Evolutionary conservation across 2,113 vertebrate species (phyloP).

Genomic region (Melanostigma gelatinosum): DNA sequence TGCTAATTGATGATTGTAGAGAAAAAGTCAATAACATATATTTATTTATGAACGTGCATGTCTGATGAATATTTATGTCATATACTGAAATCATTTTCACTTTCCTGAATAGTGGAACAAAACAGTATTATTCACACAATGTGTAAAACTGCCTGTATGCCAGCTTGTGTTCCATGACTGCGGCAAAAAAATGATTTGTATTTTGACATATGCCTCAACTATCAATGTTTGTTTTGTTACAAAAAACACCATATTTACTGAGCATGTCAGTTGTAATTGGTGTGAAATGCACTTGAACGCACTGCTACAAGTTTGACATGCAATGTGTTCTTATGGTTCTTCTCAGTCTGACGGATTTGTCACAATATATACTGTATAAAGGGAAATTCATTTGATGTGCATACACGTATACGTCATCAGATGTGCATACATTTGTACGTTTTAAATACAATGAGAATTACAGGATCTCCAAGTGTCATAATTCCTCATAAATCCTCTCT

Average conservation of each 20-base stretch:
- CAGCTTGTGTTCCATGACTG: not conserved
- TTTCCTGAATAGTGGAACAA: not conserved
- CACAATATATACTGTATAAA: not conserved
- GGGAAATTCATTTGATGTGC: constrained; percentile 1
- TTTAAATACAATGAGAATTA: constrained; percentile 28
- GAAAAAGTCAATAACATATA: not conserved
- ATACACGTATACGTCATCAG: constrained; percentile 1
- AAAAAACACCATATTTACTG: not conserved
- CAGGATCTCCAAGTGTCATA: constrained; percentile 33
- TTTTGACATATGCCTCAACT: not conserved
- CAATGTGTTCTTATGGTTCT: not conserved
- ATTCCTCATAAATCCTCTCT: constrained; percentile 23
- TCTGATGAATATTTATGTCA: not conserved
- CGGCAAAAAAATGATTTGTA: not conserved
- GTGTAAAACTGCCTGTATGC: not conserved
- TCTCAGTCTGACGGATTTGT: not conserved
- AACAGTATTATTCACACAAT: not conserved
- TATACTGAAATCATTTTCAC: not conserved
- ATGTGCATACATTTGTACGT: not conserved
- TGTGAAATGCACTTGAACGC: not conserved
- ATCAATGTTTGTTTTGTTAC: not conserved
- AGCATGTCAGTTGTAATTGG: not conserved
- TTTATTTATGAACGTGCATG: not conserved
- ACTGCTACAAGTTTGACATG: not conserved
- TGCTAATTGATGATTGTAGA: not conserved